Conservation (phyloP, 53 echinoderm and acorn worm species). For the Paracentrotus lividus region DNA sequence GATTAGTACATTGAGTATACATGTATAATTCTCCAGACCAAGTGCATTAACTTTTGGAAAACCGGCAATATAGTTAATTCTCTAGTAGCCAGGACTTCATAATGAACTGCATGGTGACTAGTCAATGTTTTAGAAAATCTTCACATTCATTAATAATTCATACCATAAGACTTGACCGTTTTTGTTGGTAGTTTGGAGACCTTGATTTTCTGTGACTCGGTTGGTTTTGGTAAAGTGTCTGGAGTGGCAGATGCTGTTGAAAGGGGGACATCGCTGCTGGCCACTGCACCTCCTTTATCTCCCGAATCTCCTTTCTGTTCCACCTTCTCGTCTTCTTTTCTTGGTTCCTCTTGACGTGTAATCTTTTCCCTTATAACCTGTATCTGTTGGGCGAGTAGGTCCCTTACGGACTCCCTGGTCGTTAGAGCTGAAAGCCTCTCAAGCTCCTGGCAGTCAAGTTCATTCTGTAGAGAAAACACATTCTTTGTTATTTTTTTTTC, state of each 20-base stretch:
- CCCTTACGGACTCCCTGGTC: conserved; percentile 80
- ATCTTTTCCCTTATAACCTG: conserved; percentile 73
- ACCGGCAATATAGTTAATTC: too few relatives aligned
- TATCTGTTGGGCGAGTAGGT: conserved; percentile 75
- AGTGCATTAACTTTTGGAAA: too few relatives aligned
- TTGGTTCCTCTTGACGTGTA: neutral
- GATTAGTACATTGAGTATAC: too few relatives aligned
- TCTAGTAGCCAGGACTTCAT: too few relatives aligned
- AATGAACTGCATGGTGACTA: too few relatives aligned
- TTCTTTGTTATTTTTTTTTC: neutral
- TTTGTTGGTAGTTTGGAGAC: conserved; percentile 47
- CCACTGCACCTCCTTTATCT: neutral
- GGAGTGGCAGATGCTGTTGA: neutral
- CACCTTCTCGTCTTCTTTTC: neutral
- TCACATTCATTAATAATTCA: too few relatives aligned
- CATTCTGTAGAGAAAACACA: conserved; percentile 72
- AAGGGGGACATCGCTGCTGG: neutral
- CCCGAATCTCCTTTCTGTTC: neutral
- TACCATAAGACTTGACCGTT: conserved; percentile 54
- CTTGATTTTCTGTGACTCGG: conserved; percentile 8
- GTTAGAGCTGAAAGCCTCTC: conserved; percentile 78
- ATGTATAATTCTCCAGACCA: too few relatives aligned
- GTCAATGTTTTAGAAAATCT: too few relatives aligned
- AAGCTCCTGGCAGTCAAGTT: conserved; percentile 85
- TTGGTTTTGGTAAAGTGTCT: conserved; percentile 19